phyloP scores from a whole-genome alignment of 2,797 vertebrate species.

The Parambassis ranga region DNA sequence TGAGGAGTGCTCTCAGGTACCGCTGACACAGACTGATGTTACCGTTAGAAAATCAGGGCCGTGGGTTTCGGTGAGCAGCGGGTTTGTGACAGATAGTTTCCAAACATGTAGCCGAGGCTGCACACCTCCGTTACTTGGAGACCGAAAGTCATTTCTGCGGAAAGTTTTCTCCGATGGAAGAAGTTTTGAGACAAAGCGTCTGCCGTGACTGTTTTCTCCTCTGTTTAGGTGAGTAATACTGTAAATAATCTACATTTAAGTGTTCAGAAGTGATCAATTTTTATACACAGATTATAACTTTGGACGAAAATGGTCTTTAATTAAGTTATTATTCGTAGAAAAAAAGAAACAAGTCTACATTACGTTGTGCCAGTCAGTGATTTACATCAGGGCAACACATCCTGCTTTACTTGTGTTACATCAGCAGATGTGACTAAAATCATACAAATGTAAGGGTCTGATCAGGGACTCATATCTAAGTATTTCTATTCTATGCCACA shows the following conservation, averaged over 20 bases:
- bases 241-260: not conserved
- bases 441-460: too few relatives aligned
- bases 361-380: too few relatives aligned
- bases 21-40: not conserved
- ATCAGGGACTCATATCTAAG: too few relatives aligned
- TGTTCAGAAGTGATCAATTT: too few relatives aligned
- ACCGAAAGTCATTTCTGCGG: constrained; percentile 21
- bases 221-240: constrained; percentile 38
- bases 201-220: constrained; percentile 6
- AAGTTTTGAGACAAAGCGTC: constrained; percentile 43
- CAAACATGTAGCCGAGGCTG: constrained; percentile 32
- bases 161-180: constrained; percentile 60
- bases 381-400: too few relatives aligned
- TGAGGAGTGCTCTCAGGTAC: not conserved
- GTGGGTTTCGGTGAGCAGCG: not conserved
- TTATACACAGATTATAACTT: too few relatives aligned
- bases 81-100: constrained; percentile 32
- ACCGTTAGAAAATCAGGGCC: not conserved
- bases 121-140: constrained; percentile 46
- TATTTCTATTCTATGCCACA: too few relatives aligned
- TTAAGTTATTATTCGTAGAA: too few relatives aligned
- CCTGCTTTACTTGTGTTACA: not conserved
- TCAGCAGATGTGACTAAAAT: not conserved
- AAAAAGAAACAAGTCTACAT: too few relatives aligned
- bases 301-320: too few relatives aligned